Evolutionary conservation across 2,113 vertebrate genomes (phyloP).

Genomic region (Rattus rattus): DNA sequence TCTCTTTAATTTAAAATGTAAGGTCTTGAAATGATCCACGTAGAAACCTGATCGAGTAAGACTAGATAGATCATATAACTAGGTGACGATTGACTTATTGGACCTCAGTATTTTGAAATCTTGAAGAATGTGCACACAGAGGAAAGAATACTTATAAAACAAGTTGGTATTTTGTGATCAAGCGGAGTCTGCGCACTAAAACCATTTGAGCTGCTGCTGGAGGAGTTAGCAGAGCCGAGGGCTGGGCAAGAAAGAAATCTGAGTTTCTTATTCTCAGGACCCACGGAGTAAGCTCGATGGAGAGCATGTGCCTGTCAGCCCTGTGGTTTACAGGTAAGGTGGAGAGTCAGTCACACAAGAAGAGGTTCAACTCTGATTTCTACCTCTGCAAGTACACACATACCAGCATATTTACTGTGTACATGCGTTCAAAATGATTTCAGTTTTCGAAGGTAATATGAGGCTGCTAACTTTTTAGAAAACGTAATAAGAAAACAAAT

Average conservation of each 20-base stretch:
- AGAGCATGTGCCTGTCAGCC: neutral
- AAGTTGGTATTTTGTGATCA: neutral
- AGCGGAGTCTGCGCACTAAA: neutral
- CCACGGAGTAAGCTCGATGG: neutral
- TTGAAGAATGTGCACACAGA: neutral
- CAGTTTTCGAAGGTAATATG: neutral
- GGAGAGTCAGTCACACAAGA: neutral
- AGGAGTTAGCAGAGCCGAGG: neutral
- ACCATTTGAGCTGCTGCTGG: neutral
- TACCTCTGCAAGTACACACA: neutral
- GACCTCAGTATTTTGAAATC: neutral
- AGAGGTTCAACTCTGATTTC: neutral
- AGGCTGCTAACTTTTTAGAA: slow-evolving; percentile 9
- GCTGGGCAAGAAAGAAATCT: neutral
- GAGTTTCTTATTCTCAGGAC: neutral
- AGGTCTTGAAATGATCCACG: neutral
- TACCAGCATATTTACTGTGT: neutral
- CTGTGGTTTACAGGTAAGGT: too few species aligned
- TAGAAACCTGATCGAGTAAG: neutral
- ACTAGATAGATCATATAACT: neutral
- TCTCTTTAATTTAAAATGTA: neutral
- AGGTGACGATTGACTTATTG: neutral
- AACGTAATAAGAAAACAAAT: neutral
- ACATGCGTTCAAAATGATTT: neutral
- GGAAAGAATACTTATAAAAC: neutral